These are phyloP conservation scores for Sceloporus tristichus DNA, from an alignment of 2,113 vertebrate genomes.

Conservation along the genomic window DNA sequence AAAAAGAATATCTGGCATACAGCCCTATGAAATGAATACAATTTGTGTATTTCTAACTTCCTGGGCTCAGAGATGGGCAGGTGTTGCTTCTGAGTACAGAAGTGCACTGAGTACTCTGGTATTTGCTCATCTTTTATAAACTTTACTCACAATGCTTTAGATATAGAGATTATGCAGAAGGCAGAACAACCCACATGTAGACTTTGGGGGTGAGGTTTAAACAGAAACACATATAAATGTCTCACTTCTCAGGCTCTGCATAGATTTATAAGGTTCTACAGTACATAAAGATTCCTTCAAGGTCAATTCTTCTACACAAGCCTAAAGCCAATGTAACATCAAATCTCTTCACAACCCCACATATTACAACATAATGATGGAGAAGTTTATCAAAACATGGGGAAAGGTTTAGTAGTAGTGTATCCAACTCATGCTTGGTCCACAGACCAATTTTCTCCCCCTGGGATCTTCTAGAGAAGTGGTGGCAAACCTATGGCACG, in stretches of 20 bases:
- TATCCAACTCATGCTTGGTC: neutral
- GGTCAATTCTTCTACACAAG: neutral
- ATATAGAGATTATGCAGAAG: neutral
- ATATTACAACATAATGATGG: neutral
- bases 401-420: constrained; percentile 28
- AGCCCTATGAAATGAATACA: neutral
- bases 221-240: constrained; percentile 13
- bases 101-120: constrained; percentile 26
- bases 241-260: neutral
- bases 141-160: constrained; percentile 31
- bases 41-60: neutral
- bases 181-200: neutral
- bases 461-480: too few species aligned
- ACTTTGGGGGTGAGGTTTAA: neutral
- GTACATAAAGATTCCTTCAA: fast-evolving
- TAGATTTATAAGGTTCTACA: neutral
- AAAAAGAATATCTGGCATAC: neutral
- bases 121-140: neutral
- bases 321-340: neutral
- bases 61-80: neutral
- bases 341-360: fast-evolving
- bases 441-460: too few species aligned
- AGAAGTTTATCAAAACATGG: neutral
- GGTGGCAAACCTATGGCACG: too few species aligned
- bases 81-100: neutral